A percentile compares a stretch with the other conserved stretches of the same genome.
These are phyloP conservation scores for Lycodopsis pacificus DNA, from an alignment of 2,797 vertebrate genomes.

Conservation along the genomic window DNA sequence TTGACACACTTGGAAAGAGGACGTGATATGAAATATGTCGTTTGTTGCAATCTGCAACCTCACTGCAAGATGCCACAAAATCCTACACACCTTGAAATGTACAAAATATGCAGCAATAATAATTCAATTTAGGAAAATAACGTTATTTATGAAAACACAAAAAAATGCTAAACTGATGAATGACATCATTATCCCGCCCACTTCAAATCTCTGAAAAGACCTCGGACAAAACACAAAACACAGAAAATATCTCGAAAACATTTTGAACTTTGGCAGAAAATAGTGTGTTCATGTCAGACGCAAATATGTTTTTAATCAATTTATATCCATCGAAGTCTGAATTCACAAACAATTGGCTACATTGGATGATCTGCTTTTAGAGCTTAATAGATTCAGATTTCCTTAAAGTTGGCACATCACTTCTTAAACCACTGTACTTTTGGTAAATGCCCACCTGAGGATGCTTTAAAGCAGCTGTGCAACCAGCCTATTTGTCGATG, in stretches of 20 bases:
- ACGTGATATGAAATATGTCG: no score
- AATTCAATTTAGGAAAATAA: neutral
- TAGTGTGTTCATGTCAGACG: no score
- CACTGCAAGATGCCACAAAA: neutral
- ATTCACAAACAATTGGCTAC: neutral
- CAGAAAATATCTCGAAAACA: neutral
- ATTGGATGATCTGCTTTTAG: neutral
- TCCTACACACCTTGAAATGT: neutral
- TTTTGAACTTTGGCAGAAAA: no score
- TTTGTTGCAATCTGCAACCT: neutral
- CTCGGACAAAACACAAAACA: no score
- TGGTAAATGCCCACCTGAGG: slow-evolving; percentile 28
- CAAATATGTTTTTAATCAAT: no score
- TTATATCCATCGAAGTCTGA: no score
- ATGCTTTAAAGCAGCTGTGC: slow-evolving; percentile 6
- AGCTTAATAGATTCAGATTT: neutral
- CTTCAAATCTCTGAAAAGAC: no score
- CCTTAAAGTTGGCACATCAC: neutral
- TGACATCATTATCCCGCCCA: neutral
- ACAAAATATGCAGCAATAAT: neutral
- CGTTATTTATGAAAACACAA: neutral
- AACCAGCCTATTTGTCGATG: neutral
- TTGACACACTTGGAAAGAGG: neutral
- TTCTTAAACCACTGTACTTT: neutral
- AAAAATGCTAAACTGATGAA: neutral